phyloP scores from a whole-genome alignment of 64 coral and sea anemone genomes.

The Porites lutea region DNA sequence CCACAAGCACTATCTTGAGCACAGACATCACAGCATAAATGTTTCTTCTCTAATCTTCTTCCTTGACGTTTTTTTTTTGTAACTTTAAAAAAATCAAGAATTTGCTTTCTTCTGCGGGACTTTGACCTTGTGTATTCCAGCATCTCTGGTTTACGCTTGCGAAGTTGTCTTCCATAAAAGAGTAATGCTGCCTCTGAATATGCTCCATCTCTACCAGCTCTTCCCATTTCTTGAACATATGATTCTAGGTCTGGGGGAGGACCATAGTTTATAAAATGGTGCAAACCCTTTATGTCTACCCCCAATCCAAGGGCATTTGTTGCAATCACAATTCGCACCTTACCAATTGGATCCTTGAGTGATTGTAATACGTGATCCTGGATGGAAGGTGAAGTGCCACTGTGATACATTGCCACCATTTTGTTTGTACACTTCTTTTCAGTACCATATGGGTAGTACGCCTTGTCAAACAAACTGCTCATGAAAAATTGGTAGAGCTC shows the following conservation, averaged over 20 bases:
- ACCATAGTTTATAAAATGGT: slow-evolving; percentile 40
- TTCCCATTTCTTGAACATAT: slow-evolving; percentile 54
- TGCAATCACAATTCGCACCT: slow-evolving; percentile 23
- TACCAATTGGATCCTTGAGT: slow-evolving; percentile 29
- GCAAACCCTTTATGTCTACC: slow-evolving; percentile 40
- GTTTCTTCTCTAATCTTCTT: background rate
- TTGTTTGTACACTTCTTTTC: too few relatives aligned
- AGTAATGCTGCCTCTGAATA: background rate
- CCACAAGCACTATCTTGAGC: slow-evolving; percentile 22
- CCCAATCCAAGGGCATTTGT: slow-evolving; percentile 45
- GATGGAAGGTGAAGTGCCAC: slow-evolving; percentile 8
- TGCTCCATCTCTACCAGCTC: slow-evolving; percentile 56
- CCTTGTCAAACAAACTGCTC: background rate
- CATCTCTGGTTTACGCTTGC: slow-evolving; percentile 30
- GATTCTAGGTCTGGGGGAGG: slow-evolving; percentile 25
- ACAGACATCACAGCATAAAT: slow-evolving; percentile 45
- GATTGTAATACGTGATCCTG: slow-evolving; percentile 13
- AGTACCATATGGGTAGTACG: slow-evolving; percentile 13
- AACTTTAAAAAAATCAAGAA: background rate
- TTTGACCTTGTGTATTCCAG: slow-evolving; percentile 13
- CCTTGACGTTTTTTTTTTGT: too few relatives aligned
- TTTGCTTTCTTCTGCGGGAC: background rate
- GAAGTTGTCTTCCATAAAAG: slow-evolving; percentile 20
- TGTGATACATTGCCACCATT: too few relatives aligned
- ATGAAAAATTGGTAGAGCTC: slow-evolving; percentile 15